Evolutionary conservation across 2,888 invertebrate genomes (phyloP).

Genomic region (Hedychridium roseum): DNA sequence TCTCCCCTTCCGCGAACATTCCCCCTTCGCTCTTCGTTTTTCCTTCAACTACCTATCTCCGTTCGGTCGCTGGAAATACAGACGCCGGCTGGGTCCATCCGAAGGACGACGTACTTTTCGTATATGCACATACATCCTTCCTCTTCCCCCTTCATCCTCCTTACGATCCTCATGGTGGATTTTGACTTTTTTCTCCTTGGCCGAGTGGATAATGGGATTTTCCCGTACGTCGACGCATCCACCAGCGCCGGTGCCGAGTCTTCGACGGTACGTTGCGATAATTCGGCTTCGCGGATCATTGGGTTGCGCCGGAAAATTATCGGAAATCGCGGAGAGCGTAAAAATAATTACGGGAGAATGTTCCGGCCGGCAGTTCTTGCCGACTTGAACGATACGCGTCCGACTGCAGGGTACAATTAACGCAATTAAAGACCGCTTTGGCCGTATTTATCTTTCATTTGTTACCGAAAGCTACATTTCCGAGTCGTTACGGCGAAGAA

Average conservation of each 20-base stretch:
- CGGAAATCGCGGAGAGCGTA: slow-evolving; percentile 15
- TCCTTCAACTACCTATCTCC: slow-evolving; percentile 14
- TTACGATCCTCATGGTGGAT: slow-evolving; percentile 20
- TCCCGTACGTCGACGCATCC: slow-evolving; percentile 15
- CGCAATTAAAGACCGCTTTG: slow-evolving; percentile 14
- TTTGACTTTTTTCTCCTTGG: slow-evolving; percentile 39
- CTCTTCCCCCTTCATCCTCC: slow-evolving; percentile 2
- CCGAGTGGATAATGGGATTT: slow-evolving; percentile 36
- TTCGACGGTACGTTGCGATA: slow-evolving; percentile 4
- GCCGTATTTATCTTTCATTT: slow-evolving; percentile 17
- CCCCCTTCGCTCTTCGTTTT: slow-evolving; percentile 14
- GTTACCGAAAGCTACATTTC: too few relatives aligned
- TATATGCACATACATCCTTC: slow-evolving; percentile 4
- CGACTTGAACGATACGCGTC: too few relatives aligned
- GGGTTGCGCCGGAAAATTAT: slow-evolving; percentile 13
- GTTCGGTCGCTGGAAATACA: too few relatives aligned
- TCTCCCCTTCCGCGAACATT: slow-evolving; percentile 4
- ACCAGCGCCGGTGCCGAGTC: slow-evolving; percentile 5
- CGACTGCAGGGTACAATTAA: too few relatives aligned
- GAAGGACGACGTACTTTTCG: too few relatives aligned
- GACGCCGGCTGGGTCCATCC: too few relatives aligned
- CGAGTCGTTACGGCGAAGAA: too few relatives aligned
- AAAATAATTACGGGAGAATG: slow-evolving; percentile 9
- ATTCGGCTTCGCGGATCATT: slow-evolving; percentile 4
- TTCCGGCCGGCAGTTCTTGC: too few relatives aligned